Base-by-base conservation (phyloP, 2,888 invertebrate species). In the Drosophila yooni region DNA sequence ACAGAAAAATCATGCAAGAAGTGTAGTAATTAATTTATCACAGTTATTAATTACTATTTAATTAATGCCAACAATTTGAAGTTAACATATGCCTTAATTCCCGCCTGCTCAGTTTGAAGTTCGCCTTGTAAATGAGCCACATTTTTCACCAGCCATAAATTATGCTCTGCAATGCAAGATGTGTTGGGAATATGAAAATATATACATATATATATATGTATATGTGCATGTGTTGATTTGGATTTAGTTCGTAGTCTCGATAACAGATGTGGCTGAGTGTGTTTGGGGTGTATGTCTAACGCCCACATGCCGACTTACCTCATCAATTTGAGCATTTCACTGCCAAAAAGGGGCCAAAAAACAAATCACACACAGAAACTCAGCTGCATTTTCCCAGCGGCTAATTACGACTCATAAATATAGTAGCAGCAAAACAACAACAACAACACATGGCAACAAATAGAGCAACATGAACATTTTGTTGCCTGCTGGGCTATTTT, bases 371-470 rank as follows among this genome's bases (percentile, higher is more conserved):
- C 40, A 53, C 40, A 29, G 65, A 76, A 70, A 74, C 52, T 83
- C 82, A 78, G 82, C 71, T 76, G 76, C 81, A 71, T 46, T 63
- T 70, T 72, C 61, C 66, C 71, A 69, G 38, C 56, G 61, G 65
- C 72, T 77, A 87, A 89, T 89, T 89, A 81, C 74, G 82, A 62
- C 82, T 60, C 81, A 80, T 72, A 80, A 80, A 83, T 76, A 80
- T 79, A 67, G 71, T 48, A 78, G 60, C 76, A 64, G 43, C 67
- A 2, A 52, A 52, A 31, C 58, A 53, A 34, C 27, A 56, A 38
- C 36, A 72, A 27, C 75, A 76, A 31, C 75, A 76, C 57, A 69
- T 59, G 70, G 65, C 70, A 70, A 59, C 66, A 60, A 50, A 50
- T 38, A 60, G 46, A 38, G 43, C 57, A 66, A 61, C 65, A 59